Evolutionary conservation across 1,140 invertebrate species (phyloP), one percentile per base, ranked within the genome.

Genomic region (Drosophila malerkotliana): DNA sequence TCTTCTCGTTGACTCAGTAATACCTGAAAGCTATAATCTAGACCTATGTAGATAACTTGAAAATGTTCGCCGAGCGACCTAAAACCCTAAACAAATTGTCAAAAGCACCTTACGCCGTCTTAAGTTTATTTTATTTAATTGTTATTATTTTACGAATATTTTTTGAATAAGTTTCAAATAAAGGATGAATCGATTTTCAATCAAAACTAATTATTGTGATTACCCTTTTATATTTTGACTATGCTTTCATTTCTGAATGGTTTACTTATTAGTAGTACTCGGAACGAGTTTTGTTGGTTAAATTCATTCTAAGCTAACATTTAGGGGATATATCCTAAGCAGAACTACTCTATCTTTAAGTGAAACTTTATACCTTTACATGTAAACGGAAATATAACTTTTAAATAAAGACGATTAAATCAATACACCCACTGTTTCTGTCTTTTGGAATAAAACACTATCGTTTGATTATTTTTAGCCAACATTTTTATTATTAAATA

Each of bases 271-370:
- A 37, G 34, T 37, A 80, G 55, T 85, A 67, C 81, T 85, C 80
- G 81, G 52, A 48, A 67, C 72, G 80, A 83, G 81, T 85, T 83
- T 77, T 83, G 79, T 82, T 82, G 71, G 75, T 82, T 83, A 83
- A 79, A 75, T 82, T 84, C 58, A 62, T 83, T 60, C 14, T 84
- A 83, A 83, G 80, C 57, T 84, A 84, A 84, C 72, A 76, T 66
- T 75, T 79, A 83, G 73, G 79, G 41, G 21, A 64, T 67, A 55
- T 67, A 66, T 71, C 59, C 41, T 82, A 78, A 74, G 79, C 12
- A 18, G 66, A 83, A 73, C 69, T 82, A 61, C 41, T 71, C 48
- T 69, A 69, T 24, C 21, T 30, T 60, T 84, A 83, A 76, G 64
- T 48, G 48, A 68, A 51, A 59, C 67, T 84, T 72, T 76, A 67